Base-by-base conservation (phyloP, 1,140 invertebrate genomes). In the Zeugodacus cucurbitae region DNA sequence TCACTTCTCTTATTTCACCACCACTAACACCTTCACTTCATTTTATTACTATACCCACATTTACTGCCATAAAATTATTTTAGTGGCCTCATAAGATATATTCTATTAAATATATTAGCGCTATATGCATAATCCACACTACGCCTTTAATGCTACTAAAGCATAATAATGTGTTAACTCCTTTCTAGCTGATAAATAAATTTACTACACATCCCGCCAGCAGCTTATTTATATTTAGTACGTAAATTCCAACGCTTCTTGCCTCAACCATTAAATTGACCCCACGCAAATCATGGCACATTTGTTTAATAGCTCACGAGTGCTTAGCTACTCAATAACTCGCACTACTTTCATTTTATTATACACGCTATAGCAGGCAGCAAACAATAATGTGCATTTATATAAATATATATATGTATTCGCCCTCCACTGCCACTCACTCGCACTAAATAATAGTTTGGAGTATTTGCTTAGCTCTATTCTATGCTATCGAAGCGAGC, bases 241-340 rank as follows among this genome's bases (percentile, higher is more conserved):
- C 37, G 37, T 41, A 41, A 41, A 41, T 41, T 3, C 37, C 7
- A 3, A 3, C 7, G 3, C 37, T 41, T 41, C 37, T 41, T 41
- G 3, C 37, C 37, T 44, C 8, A n/a, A 5, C 3, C 11, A 44
- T 48, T 48, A 48, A 7, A 29, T 26, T 48, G 26, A 8, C n/a
- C 37, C 10, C 74, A 26, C 44, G 41, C 74, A 22, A 82, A 82
- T 48, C 74, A 54, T 48, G 3, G 74, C 74, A 82, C 74, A 82
- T 32, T 82, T 54, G 74, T 29, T 82, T 82, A 82, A 82, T 29
- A 82, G 74, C 74, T 82, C 41, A 48, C 37, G 74, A n/a, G n/a
- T 44, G 74, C 41, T 82, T 82, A 82, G 41, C 41, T 20, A 41
- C n/a, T 82, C 22, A 74, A 34, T 82, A 82, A 82, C 37, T 54